Evolutionary conservation across 2,113 vertebrate genomes (phyloP), one percentile per base, ranked within the genome.

Genomic region (Lepisosteus osseus): DNA sequence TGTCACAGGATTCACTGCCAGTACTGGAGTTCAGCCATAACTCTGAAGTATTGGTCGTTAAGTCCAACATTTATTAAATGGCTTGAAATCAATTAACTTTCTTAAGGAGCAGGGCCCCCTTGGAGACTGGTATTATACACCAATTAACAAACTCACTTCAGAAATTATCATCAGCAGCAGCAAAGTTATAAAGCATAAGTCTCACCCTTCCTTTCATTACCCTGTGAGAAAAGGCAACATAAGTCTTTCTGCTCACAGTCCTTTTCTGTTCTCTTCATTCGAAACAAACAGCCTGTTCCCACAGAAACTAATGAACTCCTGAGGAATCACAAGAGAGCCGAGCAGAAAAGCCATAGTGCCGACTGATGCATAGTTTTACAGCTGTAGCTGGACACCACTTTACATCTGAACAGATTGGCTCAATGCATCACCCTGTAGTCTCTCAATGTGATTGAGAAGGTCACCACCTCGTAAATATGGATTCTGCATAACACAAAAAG

Each of bases 31-130:
- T 44, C 57, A 68, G 72, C 57, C 43, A 11, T 64, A 42, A 71
- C 45, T 70, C 63, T 72, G 56, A 72, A 71, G 74, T 68, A 64
- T 68, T 66, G 43, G 61, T 64, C 47, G 17, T 44, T 65, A 40
- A 66, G 57, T 73, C 69, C 7, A 70, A 62, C 9, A 40, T 61
- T 56, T 77, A 65, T 77, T 77, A 73, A 70, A 73, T 67, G 44
- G 17, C 71, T 74, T 40, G 54, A 70, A 71, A 45, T 73, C 76
- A 45, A 72, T 65, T 67, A 17, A 73, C 62, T 67, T 62, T 56
- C 68, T 76, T 75, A 70, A 72, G 68, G 72, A 73, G 56, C 67
- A 45, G 12, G 45, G 14, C 61, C 57, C 42, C 70, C 15, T 61
- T 11, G 51, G 41, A 56, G 54, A 55, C 29, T 6, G 7, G 61